Evolutionary conservation across 1,140 invertebrate genomes (phyloP).

Genomic region (Meloidogyne hapla): DNA sequence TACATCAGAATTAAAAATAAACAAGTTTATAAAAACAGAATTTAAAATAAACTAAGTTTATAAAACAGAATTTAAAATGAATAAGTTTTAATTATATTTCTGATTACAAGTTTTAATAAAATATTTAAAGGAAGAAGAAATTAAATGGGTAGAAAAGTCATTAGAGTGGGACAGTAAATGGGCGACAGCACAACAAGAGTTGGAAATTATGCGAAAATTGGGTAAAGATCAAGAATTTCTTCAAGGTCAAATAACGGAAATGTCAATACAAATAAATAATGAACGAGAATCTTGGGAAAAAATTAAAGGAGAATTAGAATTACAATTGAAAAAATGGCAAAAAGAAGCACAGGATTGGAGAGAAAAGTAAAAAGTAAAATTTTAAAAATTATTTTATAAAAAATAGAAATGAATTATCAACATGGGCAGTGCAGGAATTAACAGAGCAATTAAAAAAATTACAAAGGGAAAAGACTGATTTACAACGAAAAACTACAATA

Average conservation of each 20-base stretch:
- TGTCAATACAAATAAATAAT: neutral
- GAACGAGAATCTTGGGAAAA: neutral
- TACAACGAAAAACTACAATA: conserved; percentile 12
- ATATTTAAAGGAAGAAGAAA: neutral
- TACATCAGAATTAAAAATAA: neutral
- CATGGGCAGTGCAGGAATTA: neutral
- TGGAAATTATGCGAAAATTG: conserved; percentile 22
- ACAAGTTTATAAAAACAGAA: neutral
- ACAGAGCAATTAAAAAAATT: conserved; percentile 21
- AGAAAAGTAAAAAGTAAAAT: conserved; percentile 9
- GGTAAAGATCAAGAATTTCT: conserved; percentile 17
- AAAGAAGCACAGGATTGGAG: conserved; percentile 5
- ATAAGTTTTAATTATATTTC: too few relatives aligned
- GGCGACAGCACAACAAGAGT: neutral
- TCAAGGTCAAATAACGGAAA: neutral
- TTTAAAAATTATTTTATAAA: too few relatives aligned
- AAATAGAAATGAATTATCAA: conserved; percentile 15
- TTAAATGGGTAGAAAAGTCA: neutral
- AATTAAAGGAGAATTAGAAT: neutral
- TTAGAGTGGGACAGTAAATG: conserved; percentile 7
- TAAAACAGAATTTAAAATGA: too few relatives aligned
- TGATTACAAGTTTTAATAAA: too few relatives aligned
- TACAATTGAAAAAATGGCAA: conserved; percentile 1
- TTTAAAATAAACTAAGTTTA: neutral
- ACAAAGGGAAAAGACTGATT: conserved; percentile 11